A percentile compares a stretch with the other conserved stretches of the same genome.
These are phyloP conservation scores for Macroglossus sobrinus DNA, from an alignment of 2,113 vertebrate species.

Conservation along the genomic window DNA sequence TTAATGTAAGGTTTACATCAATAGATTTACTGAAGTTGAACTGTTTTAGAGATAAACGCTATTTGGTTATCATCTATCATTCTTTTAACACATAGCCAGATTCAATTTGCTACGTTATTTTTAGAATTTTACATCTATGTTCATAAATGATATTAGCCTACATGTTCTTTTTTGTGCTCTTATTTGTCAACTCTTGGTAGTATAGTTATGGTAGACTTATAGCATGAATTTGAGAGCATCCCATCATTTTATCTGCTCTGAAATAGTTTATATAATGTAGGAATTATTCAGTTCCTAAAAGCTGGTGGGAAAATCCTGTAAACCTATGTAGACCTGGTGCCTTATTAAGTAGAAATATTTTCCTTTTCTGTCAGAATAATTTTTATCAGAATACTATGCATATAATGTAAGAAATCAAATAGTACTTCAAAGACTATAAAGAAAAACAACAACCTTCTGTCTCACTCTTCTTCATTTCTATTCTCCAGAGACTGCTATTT, in stretches of 20 bases:
- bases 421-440: not conserved
- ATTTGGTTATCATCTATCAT: not conserved
- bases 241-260: not conserved
- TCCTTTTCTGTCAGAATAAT: not conserved
- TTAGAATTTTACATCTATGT: not conserved
- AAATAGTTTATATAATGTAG: not conserved
- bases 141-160: not conserved
- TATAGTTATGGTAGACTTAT: not conserved
- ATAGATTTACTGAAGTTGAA: not conserved
- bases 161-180: not conserved
- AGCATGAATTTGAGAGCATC: not conserved
- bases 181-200: not conserved
- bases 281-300: not conserved
- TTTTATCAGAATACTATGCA: not conserved
- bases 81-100: not conserved
- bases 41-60: not conserved
- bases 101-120: not conserved
- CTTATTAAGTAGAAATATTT: slow-evolving; percentile 10
- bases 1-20: not conserved
- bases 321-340: not conserved
- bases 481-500: not conserved
- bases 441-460: not conserved
- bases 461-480: not conserved
- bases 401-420: not conserved
- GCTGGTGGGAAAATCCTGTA: not conserved